Evolutionary conservation across 1,140 invertebrate species (phyloP).

Genomic region (Aphidius gifuensis): DNA sequence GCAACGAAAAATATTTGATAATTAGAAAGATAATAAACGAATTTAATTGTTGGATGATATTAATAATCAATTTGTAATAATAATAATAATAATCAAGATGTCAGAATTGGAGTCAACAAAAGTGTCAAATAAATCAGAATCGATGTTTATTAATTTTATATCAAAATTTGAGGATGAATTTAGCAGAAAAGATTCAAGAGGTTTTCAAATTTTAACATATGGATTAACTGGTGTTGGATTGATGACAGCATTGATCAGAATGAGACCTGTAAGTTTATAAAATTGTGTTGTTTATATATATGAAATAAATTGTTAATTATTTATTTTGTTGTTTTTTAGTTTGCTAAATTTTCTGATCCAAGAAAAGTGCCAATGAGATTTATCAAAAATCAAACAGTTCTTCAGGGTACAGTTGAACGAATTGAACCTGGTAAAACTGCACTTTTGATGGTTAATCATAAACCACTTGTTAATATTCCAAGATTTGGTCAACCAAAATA

Average conservation of each 20-base stretch:
- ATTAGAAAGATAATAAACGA: too few relatives aligned
- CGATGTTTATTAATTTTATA: conserved; percentile 39
- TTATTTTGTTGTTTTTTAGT: conserved; percentile 39
- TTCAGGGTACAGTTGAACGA: conserved; percentile 48
- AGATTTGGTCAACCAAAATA: conserved; percentile 37
- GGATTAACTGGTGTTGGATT: conserved; percentile 54
- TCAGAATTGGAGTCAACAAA: too few relatives aligned
- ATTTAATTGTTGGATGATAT: too few relatives aligned
- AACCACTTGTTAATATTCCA: conserved; percentile 51
- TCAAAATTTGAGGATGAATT: conserved; percentile 42
- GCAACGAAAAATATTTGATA: too few relatives aligned
- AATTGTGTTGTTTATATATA: conserved; percentile 6
- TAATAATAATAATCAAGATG: too few relatives aligned
- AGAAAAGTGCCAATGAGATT: conserved; percentile 54
- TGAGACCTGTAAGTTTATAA: conserved; percentile 53
- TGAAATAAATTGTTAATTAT: conserved; percentile 16
- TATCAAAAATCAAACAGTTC: conserved; percentile 45
- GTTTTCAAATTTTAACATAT: conserved; percentile 54
- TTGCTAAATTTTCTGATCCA: conserved; percentile 54
- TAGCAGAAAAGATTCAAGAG: conserved; percentile 40
- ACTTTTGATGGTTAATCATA: conserved; percentile 55
- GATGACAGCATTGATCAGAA: conserved; percentile 52
- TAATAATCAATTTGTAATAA: too few relatives aligned
- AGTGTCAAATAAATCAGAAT: not conserved
- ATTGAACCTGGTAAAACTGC: conserved; percentile 51